Evolutionary conservation across 2,888 invertebrate genomes (phyloP).

Genomic region (Corbicula japonica): DNA sequence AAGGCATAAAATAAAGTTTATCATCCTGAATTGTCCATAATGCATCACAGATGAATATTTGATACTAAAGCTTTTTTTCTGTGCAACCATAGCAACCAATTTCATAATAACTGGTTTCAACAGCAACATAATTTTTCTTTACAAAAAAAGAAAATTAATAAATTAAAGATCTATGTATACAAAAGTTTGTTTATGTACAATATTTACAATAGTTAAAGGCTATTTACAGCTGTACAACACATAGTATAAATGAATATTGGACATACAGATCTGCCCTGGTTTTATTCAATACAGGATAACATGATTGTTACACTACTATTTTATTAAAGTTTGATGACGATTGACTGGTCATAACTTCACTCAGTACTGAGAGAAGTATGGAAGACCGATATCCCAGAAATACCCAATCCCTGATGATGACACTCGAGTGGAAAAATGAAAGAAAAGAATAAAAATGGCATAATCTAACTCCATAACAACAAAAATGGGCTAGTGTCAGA

Average conservation of each 20-base stretch:
- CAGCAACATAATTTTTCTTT: slow-evolving; percentile 26
- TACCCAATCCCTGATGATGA: too few relatives aligned
- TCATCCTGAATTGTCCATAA: slow-evolving; percentile 7
- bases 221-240: slow-evolving; percentile 46
- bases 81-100: slow-evolving; percentile 24
- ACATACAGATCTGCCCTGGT: slow-evolving; percentile 30
- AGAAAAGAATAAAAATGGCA: neutral
- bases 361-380: too few relatives aligned
- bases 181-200: slow-evolving; percentile 54
- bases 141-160: slow-evolving; percentile 52
- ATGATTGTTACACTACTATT: neutral
- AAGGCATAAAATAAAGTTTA: slow-evolving; percentile 9
- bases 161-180: slow-evolving; percentile 68
- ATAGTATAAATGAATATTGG: slow-evolving; percentile 12
- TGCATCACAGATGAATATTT: slow-evolving; percentile 51
- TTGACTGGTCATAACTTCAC: too few relatives aligned
- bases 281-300: slow-evolving; percentile 5
- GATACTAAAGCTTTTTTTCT: slow-evolving; percentile 29
- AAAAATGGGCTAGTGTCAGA: too few relatives aligned
- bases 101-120: slow-evolving; percentile 3
- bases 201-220: slow-evolving; percentile 54
- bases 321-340: too few relatives aligned
- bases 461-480: neutral
- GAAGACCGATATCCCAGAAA: too few relatives aligned
- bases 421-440: too few relatives aligned